Evolutionary conservation across 2,113 vertebrate genomes (phyloP).

Genomic region (Callionymus lyra): DNA sequence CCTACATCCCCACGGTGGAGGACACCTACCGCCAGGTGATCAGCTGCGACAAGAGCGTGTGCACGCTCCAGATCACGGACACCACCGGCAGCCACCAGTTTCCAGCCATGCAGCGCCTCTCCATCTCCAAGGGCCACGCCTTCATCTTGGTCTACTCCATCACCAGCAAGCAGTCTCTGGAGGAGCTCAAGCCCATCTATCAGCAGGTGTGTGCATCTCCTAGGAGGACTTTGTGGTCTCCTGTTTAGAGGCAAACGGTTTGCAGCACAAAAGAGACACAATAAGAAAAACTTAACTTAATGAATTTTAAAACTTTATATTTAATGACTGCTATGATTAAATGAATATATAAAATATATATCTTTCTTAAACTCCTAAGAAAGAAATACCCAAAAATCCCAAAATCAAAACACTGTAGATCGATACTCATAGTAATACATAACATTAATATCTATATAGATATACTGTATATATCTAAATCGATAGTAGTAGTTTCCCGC

Average conservation of each 20-base stretch:
- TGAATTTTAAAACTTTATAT: no score
- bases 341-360: neutral
- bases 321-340: no score
- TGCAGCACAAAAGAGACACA: no score
- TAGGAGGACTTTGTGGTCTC: no score
- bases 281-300: no score
- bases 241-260: no score
- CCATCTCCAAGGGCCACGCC: conserved; percentile 95
- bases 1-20: conserved; percentile 95
- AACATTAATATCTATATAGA: neutral
- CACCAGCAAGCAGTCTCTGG: conserved; percentile 90
- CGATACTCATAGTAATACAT: neutral
- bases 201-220: conserved; percentile 71
- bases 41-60: conserved; percentile 96
- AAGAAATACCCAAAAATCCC: neutral
- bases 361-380: neutral
- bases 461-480: no score
- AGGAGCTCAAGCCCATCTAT: conserved; percentile 94
- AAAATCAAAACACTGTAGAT: neutral
- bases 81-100: conserved; percentile 96
- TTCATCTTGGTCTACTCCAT: conserved; percentile 96
- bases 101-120: conserved; percentile 94
- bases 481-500: no score
- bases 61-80: conserved; percentile 95
- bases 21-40: conserved; percentile 96